Conservation (phyloP, 2,888 invertebrate genomes). For the Andricus curvator region DNA sequence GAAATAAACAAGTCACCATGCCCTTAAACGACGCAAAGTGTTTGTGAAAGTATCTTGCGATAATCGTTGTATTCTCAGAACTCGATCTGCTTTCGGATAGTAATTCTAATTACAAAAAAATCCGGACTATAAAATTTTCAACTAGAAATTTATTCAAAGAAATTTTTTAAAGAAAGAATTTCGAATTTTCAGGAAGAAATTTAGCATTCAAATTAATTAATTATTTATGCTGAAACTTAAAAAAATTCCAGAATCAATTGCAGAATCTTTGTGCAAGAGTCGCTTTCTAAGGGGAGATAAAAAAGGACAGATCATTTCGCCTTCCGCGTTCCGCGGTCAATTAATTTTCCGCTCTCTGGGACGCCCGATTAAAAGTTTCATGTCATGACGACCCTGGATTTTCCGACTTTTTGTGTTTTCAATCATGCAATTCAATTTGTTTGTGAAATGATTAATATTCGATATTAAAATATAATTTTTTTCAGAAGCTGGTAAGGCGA, state of each 20-base stretch:
- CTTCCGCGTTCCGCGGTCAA: conserved; percentile 11
- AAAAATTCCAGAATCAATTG: conserved; percentile 12
- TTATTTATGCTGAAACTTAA: background rate
- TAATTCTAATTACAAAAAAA: background rate
- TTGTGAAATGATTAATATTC: background rate
- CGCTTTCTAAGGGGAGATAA: conserved; percentile 25
- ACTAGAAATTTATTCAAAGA: background rate
- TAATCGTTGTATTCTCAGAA: conserved; percentile 17
- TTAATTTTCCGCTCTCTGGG: conserved; percentile 33
- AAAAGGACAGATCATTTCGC: conserved; percentile 1
- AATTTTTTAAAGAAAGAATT: background rate
- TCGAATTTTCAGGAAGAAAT: background rate
- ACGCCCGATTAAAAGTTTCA: conserved; percentile 10
- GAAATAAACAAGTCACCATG: conserved; percentile 6
- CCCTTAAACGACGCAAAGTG: conserved; percentile 21
- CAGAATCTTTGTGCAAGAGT: conserved; percentile 26
- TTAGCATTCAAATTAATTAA: background rate
- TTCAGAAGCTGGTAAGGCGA: conserved; percentile 4
- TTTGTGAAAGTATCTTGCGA: conserved; percentile 20
- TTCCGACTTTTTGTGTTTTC: background rate
- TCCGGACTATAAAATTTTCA: background rate
- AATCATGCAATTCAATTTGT: background rate
- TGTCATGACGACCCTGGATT: background rate
- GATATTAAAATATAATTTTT: background rate
- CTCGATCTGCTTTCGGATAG: background rate